Conservation (phyloP, 2,113 vertebrate genomes). For the Percopsis transmontana region DNA sequence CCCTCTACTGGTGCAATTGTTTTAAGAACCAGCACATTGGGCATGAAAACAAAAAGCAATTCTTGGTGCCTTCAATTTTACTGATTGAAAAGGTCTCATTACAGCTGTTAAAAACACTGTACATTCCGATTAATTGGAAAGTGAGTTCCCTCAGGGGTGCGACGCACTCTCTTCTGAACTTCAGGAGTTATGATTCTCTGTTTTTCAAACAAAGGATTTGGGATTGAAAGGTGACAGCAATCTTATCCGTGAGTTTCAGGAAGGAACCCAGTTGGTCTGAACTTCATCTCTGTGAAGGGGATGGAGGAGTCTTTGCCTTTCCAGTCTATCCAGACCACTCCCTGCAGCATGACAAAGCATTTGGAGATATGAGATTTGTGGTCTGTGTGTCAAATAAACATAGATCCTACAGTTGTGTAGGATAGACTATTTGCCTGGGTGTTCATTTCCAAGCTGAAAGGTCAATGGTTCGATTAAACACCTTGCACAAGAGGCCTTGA, state of each 20-base stretch:
- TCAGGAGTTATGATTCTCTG: constrained; percentile 11
- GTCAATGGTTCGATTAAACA: background rate
- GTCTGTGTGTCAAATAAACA: too few species aligned
- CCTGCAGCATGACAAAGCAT: constrained; percentile 70
- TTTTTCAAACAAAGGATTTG: constrained; percentile 21
- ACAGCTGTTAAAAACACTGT: constrained; percentile 27
- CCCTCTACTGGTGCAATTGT: constrained; percentile 17
- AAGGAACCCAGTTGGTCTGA: constrained; percentile 81
- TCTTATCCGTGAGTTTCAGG: constrained; percentile 71
- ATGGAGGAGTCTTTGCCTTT: constrained; percentile 91
- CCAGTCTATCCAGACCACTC: constrained; percentile 93
- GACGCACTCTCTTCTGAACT: constrained; percentile 21
- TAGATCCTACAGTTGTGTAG: background rate
- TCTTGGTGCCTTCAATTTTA: constrained; percentile 23
- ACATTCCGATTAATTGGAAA: constrained; percentile 15
- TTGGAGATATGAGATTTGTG: background rate
- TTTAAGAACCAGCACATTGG: constrained; percentile 16
- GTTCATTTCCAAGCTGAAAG: background rate
- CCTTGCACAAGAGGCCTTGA: too few species aligned
- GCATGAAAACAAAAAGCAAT: constrained; percentile 9
- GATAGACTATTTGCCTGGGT: background rate
- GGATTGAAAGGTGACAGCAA: constrained; percentile 1
- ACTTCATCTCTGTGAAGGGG: constrained; percentile 94
- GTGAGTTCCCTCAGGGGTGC: constrained; percentile 28
- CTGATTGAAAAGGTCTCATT: constrained; percentile 8